Evolutionary conservation across 2,113 vertebrate genomes (phyloP), one percentile per base, ranked within the genome.

Genomic region (Phylloscopus trochiloides): DNA sequence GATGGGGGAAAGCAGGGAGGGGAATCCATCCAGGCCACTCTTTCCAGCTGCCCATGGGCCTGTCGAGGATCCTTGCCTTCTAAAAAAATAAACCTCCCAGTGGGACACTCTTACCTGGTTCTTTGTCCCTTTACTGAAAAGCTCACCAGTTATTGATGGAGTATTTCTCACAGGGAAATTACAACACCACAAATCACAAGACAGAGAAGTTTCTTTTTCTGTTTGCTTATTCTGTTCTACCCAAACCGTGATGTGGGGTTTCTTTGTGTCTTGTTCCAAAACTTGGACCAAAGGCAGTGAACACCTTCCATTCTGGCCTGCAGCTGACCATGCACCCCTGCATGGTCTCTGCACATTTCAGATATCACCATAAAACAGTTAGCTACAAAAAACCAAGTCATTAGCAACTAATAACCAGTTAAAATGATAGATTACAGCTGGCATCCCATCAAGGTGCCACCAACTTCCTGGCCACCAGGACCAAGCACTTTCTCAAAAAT

Each of bases 41-140:
- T 25, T 59, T 86, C n/a, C 65, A 84, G 76, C 24, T 26, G 42
- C 62, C 61, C 43, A 8, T 16, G n/a, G 47, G 48, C 21, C 54
- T 73, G 18, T 4, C 1, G 0, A 61, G 50, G 50, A 59, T 48
- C 5, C 1, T 0, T 42, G 54, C 29, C 32, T 57, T 86, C 71
- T 12, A 7, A 76, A 45, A 2, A 74, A 47, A 45, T 32, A 34
- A 65, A 54, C 9, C 12, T 70, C 43, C 51, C 34, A 24, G 13
- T 16, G 48, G 55, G 45, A 83, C 6, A 19, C 4, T 10, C 50
- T 42, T 6, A 25, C 14, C 45, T 59, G 34, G 7, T 17, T 80
- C 36, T 34, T 57, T 18, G 29, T 32, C 32, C 32, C 45, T 65
- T 62, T 42, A 24, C 61, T n/a, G 9, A 26, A 63, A 36, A 54